Conservation (phyloP, 2,888 invertebrate genomes). For the Nemoura dubitans region DNA sequence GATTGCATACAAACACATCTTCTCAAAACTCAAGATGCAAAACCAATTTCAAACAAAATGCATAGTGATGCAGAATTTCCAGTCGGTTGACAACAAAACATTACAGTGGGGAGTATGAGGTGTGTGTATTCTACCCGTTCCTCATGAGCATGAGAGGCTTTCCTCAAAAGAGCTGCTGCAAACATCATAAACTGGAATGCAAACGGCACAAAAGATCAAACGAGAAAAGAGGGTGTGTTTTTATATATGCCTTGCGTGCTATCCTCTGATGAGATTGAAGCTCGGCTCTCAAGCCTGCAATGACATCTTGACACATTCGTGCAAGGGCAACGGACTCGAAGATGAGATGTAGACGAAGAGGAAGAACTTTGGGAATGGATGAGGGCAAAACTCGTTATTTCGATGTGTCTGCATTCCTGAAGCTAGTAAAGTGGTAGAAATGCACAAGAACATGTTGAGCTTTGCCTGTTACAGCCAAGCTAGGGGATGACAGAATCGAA, state of each 20-base stretch:
- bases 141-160: neutral
- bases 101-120: neutral
- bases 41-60: neutral
- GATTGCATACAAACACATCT: too few species aligned
- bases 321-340: neutral
- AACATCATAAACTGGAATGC: neutral
- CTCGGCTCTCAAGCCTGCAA: neutral
- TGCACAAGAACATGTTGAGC: too few species aligned
- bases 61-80: conserved; percentile 7
- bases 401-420: neutral
- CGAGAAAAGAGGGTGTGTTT: neutral
- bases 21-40: neutral
- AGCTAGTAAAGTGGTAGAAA: too few species aligned
- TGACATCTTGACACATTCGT: neutral
- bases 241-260: neutral
- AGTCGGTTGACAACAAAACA: neutral
- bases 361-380: neutral
- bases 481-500: too few species aligned
- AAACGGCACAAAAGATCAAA: conserved; percentile 7
- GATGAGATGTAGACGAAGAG: too few species aligned
- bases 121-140: neutral
- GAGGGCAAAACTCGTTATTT: neutral
- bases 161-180: neutral
- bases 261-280: neutral
- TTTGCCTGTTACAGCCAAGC: too few species aligned